These are phyloP conservation scores for Ephydatia muelleri DNA, from an alignment of 37 sponge, comb jelly and placozoan genomes.

Conservation along the genomic window DNA sequence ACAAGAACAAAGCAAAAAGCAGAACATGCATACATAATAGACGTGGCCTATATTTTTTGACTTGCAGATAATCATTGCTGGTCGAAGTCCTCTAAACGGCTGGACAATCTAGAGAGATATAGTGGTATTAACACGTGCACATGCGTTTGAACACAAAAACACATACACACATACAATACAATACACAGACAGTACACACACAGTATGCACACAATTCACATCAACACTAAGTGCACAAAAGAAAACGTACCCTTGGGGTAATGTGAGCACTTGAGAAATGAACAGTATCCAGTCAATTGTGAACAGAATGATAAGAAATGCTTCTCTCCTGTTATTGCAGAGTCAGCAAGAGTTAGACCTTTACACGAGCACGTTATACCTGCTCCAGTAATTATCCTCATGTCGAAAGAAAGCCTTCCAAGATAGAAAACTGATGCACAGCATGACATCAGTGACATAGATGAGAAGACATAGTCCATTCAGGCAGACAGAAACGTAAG, in stretches of 20 bases:
- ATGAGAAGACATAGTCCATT: slow-evolving; percentile 39
- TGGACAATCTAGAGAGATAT: slow-evolving; percentile 41
- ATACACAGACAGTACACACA: slow-evolving; percentile 4
- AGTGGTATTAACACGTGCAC: background rate
- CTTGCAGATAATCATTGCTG: slow-evolving; percentile 60
- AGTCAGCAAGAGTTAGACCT: background rate
- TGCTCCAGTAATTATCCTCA: slow-evolving; percentile 29
- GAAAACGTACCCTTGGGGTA: background rate
- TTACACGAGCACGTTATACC: slow-evolving; percentile 9
- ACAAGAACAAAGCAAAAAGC: background rate
- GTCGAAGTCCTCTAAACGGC: slow-evolving; percentile 52
- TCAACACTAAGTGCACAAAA: too few relatives aligned
- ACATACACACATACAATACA: slow-evolving; percentile 15
- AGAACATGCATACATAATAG: slow-evolving; percentile 28
- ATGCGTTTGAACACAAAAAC: background rate
- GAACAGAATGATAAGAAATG: slow-evolving; percentile 10
- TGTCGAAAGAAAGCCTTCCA: slow-evolving; percentile 30
- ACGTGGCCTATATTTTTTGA: slow-evolving; percentile 67
- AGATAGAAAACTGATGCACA: slow-evolving; percentile 27
- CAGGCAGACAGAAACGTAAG: slow-evolving; percentile 19
- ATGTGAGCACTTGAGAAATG: slow-evolving; percentile 5
- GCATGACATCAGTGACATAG: slow-evolving; percentile 36
- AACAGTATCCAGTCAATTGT: slow-evolving; percentile 53
- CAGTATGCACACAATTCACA: too few relatives aligned
- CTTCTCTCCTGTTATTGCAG: background rate